Evolutionary conservation across 2,888 invertebrate genomes (phyloP).

Genomic region (Bibio marci): DNA sequence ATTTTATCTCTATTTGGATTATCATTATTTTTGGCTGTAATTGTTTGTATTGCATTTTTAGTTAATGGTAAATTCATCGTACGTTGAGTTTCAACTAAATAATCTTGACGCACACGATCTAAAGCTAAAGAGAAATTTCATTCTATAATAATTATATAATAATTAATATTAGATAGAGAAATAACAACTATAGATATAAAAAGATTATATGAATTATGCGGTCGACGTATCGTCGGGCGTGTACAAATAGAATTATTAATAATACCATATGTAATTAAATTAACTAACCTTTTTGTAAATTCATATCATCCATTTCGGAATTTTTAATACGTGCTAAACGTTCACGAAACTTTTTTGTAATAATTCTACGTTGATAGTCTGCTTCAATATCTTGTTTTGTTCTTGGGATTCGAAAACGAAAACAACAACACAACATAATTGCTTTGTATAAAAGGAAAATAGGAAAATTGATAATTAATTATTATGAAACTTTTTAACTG

Average conservation of each 20-base stretch:
- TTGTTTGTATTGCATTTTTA: too few relatives aligned
- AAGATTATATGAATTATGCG: background rate
- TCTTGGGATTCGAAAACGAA: conserved; percentile 78
- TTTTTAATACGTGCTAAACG: conserved; percentile 68
- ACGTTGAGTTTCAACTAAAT: background rate
- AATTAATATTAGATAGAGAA: background rate
- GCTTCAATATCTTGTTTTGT: conserved; percentile 93
- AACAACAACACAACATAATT: conserved; percentile 75
- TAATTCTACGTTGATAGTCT: conserved; percentile 69
- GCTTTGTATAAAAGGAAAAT: conserved; percentile 38
- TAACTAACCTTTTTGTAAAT: conserved; percentile 26
- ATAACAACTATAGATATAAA: background rate
- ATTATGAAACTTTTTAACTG: conserved; percentile 4
- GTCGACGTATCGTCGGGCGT: too few relatives aligned
- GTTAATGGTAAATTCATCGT: background rate
- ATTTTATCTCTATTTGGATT: too few relatives aligned
- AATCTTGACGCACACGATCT: conserved; percentile 3
- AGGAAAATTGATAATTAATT: conserved; percentile 4
- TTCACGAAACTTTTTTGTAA: conserved; percentile 66
- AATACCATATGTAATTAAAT: too few relatives aligned
- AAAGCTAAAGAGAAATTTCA: conserved; percentile 1
- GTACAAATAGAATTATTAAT: background rate
- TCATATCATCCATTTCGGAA: conserved; percentile 58
- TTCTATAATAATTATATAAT: background rate
- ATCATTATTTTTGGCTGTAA: too few relatives aligned